These are phyloP conservation scores for Epistrophe grossulariae DNA, from an alignment of 2,888 invertebrate genomes.

Conservation along the genomic window DNA sequence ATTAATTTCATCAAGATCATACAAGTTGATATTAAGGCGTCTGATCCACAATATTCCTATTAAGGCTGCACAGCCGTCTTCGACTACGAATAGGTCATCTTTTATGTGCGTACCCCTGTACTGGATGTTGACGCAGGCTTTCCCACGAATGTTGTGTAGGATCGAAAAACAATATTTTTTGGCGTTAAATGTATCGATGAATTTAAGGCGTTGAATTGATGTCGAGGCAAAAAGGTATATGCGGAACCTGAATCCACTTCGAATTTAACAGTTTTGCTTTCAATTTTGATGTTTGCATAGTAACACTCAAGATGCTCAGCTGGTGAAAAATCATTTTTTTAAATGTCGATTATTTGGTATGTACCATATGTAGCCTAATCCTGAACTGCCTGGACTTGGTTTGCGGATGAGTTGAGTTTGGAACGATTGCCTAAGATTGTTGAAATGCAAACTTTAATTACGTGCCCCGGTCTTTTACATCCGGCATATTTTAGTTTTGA, in stretches of 20 bases:
- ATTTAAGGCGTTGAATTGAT: constrained; percentile 1
- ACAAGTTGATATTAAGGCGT: constrained; percentile 31
- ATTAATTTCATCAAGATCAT: constrained; percentile 18
- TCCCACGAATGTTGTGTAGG: neutral
- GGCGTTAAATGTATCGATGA: neutral
- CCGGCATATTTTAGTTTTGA: constrained; percentile 13
- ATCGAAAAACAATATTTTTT: constrained; percentile 8
- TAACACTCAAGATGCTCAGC: constrained; percentile 1
- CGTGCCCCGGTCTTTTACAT: constrained; percentile 9
- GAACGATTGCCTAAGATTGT: constrained; percentile 1
- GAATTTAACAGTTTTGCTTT: constrained; percentile 25
- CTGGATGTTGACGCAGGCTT: constrained; percentile 5
- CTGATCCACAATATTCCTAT: constrained; percentile 23
- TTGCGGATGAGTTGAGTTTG: constrained; percentile 2
- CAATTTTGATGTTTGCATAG: constrained; percentile 8
- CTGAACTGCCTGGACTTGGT: neutral
- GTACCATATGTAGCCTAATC: constrained; percentile 16
- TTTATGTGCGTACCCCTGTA: too few relatives aligned
- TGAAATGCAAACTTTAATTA: constrained; percentile 10
- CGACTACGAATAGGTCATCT: too few relatives aligned
- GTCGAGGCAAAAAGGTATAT: constrained; percentile 11
- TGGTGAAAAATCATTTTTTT: constrained; percentile 4
- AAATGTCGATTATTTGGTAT: constrained; percentile 14
- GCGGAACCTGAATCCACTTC: constrained; percentile 14
- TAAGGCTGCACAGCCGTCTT: too few relatives aligned